Conservation (phyloP, 53 echinoderm and acorn worm species). For the Zoroaster sp. region DNA sequence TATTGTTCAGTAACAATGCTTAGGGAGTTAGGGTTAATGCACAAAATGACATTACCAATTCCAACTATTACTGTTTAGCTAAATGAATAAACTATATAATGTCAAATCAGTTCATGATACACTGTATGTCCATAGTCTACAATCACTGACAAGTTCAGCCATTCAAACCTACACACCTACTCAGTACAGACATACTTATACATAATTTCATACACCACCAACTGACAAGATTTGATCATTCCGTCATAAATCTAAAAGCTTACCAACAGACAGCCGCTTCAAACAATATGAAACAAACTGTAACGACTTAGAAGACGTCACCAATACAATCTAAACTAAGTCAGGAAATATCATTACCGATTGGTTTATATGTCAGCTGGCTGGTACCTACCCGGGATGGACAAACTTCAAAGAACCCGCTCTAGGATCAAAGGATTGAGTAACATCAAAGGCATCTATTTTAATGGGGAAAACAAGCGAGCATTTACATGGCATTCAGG, state of each 20-base stretch:
- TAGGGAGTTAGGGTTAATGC: no score
- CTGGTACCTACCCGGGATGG: not conserved
- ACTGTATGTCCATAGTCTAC: no score
- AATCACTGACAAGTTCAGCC: not conserved
- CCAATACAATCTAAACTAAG: not conserved
- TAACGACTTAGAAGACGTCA: not conserved
- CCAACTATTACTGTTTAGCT: no score
- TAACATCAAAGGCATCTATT: conserved; percentile 7
- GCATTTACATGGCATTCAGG: conserved; percentile 33
- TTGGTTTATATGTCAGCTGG: not conserved
- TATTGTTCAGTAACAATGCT: no score
- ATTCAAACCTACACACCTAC: not conserved
- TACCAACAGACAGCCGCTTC: not conserved
- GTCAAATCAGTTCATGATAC: no score
- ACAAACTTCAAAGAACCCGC: not conserved
- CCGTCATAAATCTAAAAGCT: not conserved
- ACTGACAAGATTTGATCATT: not conserved
- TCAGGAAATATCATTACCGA: not conserved
- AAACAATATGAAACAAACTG: not conserved
- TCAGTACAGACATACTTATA: not conserved
- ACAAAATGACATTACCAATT: no score
- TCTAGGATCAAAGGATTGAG: not conserved
- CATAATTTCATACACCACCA: not conserved
- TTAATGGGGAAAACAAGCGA: conserved; percentile 6
- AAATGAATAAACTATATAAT: no score